These are phyloP conservation scores for Anolis sagrei DNA, from an alignment of 2,113 vertebrate genomes.

Conservation along the genomic window DNA sequence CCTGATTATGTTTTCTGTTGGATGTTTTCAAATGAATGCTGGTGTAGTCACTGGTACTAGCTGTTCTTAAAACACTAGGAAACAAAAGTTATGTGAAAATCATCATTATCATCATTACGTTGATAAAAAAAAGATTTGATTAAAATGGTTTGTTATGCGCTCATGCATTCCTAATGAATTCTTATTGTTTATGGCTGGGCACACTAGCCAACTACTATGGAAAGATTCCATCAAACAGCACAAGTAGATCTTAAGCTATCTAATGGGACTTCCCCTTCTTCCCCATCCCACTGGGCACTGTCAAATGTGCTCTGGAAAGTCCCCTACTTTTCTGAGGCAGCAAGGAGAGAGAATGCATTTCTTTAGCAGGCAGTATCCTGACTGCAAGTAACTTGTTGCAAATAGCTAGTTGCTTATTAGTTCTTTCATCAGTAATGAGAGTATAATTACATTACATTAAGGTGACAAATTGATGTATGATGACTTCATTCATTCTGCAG, in stretches of 20 bases:
- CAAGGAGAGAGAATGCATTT: not conserved
- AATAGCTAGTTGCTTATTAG: not conserved
- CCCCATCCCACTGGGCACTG: not conserved
- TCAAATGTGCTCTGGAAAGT: not conserved
- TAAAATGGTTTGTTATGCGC: not conserved
- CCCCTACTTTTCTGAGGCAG: not conserved
- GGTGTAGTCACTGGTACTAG: constrained; percentile 59
- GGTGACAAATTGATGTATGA: too few species aligned
- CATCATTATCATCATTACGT: not conserved
- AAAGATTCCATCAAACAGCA: not conserved
- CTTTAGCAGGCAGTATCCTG: not conserved
- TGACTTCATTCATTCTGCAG: too few species aligned
- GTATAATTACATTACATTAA: too few species aligned
- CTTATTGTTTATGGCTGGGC: not conserved
- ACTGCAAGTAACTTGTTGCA: not conserved
- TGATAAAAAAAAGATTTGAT: not conserved
- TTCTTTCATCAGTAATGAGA: too few species aligned
- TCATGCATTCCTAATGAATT: not conserved
- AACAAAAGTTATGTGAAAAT: constrained; percentile 39
- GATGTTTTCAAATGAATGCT: constrained; percentile 63
- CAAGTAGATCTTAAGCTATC: not conserved
- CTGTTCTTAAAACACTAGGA: constrained; percentile 62
- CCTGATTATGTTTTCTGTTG: constrained; percentile 70
- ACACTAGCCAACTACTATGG: not conserved
- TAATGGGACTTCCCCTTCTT: not conserved